Base-by-base conservation (phyloP, 1,140 invertebrate genomes). In the Stegodyphus dumicola region DNA sequence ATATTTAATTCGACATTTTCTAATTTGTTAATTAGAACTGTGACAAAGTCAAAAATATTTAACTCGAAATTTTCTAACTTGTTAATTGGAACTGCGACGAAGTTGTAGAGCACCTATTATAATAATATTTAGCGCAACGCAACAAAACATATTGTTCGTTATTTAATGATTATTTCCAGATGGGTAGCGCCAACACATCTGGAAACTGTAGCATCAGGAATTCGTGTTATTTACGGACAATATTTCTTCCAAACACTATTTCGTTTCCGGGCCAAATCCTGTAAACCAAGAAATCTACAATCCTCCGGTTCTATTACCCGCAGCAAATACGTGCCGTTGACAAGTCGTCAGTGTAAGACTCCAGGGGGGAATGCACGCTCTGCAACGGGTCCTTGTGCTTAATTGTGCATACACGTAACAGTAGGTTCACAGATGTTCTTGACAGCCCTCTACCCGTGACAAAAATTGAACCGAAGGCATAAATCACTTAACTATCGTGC, bases 401-500 rank as follows among this genome's bases (percentile, higher is more conserved):
- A 83, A 83, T 83, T 74, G 79, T 83, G 79, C 79, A 83, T 83
- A 71, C 78, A 69, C 51, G 69, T 33, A 80, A 80, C 78, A 83
- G 60, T 74, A 54, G 60, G 48, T 52, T 48, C 79, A 69, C 77
- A 83, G 79, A 64, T 83, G 79, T 7, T 7, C 9, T 11, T 83
- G 79, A 83, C 79, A 83, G 60, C 33, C 51, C 6, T 51, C 11
- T 7, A 60, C 51, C 67, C 48, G 33, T 71, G n/a, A 71, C 70
- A 83, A 83, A 83, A 83, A 83, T 83, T 83, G 79, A 83, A 83
- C 70, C 53, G 49, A 83, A 83, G 70, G 60, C 79, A 83, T 83
- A 83, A 74, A 83, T 83, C 79, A 83, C 79, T 74, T 49, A 70
- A 71, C 67, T 71, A 80, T 80, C 52, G 53, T 52, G 52, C 52